Percentiles rank a stretch among this genome's conserved stretches.
phyloP scores from a whole-genome alignment of 1,140 invertebrate genomes.

The Nephila pilipes region DNA sequence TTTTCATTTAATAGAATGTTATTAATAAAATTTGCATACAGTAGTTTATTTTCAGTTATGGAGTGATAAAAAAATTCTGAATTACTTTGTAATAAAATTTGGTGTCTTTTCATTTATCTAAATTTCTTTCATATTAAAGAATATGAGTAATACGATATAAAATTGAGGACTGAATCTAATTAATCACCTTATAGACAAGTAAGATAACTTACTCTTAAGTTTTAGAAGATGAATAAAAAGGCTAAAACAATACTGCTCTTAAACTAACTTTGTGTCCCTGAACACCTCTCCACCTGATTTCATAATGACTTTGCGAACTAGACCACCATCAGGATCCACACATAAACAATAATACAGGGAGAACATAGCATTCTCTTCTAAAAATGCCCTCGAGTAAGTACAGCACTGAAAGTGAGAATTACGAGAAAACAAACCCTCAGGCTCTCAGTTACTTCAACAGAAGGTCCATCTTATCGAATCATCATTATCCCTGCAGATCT shows the following conservation, averaged over 20 bases:
- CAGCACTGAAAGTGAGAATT: slow-evolving; percentile 19
- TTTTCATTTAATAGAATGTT: too few relatives aligned
- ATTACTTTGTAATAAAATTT: too few relatives aligned
- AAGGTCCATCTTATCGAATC: slow-evolving; percentile 44
- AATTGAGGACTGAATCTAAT: background rate
- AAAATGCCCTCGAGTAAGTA: slow-evolving; percentile 37
- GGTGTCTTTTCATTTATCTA: too few relatives aligned
- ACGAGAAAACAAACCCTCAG: slow-evolving; percentile 55
- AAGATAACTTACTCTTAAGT: background rate
- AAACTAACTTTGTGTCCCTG: background rate
- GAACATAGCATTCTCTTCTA: background rate
- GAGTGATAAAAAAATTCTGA: too few relatives aligned
- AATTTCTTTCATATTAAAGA: too few relatives aligned
- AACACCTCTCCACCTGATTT: slow-evolving; percentile 16
- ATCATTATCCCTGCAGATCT: slow-evolving; percentile 37
- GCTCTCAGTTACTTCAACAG: slow-evolving; percentile 3
- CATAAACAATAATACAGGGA: slow-evolving; percentile 8
- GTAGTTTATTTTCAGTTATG: too few relatives aligned
- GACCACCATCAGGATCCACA: background rate
- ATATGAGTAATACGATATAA: too few relatives aligned
- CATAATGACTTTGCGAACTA: background rate
- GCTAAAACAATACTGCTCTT: background rate
- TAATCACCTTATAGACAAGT: background rate
- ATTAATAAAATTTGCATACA: too few relatives aligned
- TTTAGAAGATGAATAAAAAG: background rate